phyloP scores from a whole-genome alignment of 2,888 invertebrate genomes.

The Litoditis marina region DNA sequence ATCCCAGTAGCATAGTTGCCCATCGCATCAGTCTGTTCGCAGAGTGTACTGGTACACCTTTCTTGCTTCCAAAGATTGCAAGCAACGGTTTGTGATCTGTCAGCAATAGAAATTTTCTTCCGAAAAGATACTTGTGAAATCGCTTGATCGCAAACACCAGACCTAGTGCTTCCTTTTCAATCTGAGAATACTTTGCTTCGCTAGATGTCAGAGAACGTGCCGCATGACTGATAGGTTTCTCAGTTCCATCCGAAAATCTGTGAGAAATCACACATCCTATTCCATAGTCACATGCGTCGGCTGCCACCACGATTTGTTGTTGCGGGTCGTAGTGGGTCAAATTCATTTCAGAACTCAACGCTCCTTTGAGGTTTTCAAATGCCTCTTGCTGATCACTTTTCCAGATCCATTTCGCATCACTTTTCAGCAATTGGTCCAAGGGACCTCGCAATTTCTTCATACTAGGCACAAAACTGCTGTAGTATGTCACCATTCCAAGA shows the following conservation, averaged over 20 bases:
- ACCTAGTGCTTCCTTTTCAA: conserved; percentile 60
- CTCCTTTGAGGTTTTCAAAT: no score
- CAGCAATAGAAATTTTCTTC: conserved; percentile 61
- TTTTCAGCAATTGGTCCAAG: no score
- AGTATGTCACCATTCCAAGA: conserved; percentile 11
- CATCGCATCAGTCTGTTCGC: conserved; percentile 55
- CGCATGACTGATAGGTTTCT: conserved; percentile 38
- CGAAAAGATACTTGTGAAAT: conserved; percentile 63
- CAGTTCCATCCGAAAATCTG: conserved; percentile 44
- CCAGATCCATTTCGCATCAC: no score
- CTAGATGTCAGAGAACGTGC: conserved; percentile 23
- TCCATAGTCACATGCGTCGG: conserved; percentile 62
- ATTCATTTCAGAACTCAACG: no score
- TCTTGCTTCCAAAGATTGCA: conserved; percentile 36
- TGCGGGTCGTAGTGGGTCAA: conserved; percentile 58
- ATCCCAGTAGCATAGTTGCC: conserved; percentile 57
- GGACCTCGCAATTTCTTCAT: no score
- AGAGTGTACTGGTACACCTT: conserved; percentile 46
- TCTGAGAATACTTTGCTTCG: conserved; percentile 39
- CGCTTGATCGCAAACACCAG: conserved; percentile 62
- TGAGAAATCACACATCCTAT: conserved; percentile 50
- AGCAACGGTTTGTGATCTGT: conserved; percentile 60
- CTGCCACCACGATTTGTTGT: conserved; percentile 56
- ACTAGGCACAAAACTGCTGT: no score
- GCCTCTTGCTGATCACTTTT: no score